Base-by-base conservation (phyloP, 2,888 invertebrate genomes). In the Neoitamus cyanurus region DNA sequence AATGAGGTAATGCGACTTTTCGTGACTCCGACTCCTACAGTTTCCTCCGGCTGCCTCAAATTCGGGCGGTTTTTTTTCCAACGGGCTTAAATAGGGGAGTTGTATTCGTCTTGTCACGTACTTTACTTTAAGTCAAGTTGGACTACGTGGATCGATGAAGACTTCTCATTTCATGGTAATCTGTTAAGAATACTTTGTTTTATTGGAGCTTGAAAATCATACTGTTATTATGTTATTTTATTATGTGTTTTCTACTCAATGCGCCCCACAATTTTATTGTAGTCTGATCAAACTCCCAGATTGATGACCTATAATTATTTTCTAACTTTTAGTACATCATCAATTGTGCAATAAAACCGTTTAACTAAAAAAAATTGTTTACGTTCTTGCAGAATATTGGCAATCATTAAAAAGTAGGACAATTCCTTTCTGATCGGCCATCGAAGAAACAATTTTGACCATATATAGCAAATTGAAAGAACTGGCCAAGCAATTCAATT, bases 1-100 rank as follows among this genome's bases (percentile, higher is more conserved):
- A 58, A 80, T 80, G 68, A 58, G 80, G 58, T 34, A 80, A 58
- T 58, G 34, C 15, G 42, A 77, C 31, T 48, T 58, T 75, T 37
- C 37, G 58, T 37, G 37, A 58, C 58, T 58, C 11, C 48, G n/a
- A 30, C 80, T 58, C 68, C 34, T 3, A 58, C 80, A 11, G 68
- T 34, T 80, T 80, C 80, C 80, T 58, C 34, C 11, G 0, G 13
- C 15, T 20, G 25, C 58, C 20, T 9, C 58, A 58, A 58, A 15
- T 25, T 58, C 58, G 25, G 58, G 25, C 20, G 20, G 20, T 20
- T 20, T 58, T 58, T 58, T 58, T 58, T 34, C 34, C 7, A 42
- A 42, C n/a, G 13, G 42, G n/a, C 42, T 42, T n/a, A 42, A 13
- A 15, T 42, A n/a, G 13, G 42, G 42, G 42, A 42, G 42, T 42